Percentiles rank a stretch among this genome's conserved stretches.
Evolutionary conservation across 1,140 invertebrate genomes (phyloP).

Genomic region (Scaptodrosophila lebanonensis): DNA sequence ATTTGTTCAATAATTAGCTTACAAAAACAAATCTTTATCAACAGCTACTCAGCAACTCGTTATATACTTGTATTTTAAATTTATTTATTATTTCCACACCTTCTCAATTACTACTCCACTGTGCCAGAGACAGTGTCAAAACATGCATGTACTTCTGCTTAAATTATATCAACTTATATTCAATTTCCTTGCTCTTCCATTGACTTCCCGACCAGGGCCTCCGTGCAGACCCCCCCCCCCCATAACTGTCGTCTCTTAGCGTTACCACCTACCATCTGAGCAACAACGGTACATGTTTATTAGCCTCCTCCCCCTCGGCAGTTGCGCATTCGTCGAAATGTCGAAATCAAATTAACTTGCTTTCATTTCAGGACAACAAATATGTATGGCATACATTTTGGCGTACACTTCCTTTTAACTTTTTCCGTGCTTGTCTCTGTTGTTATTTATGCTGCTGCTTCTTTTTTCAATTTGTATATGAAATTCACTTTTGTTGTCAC

Average conservation of each 20-base stretch:
- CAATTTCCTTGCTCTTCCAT: conserved; percentile 47
- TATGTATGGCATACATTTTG: conserved; percentile 24
- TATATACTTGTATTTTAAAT: no score
- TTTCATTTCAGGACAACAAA: conserved; percentile 50
- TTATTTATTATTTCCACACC: no score
- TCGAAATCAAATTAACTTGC: conserved; percentile 66
- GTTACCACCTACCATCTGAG: conserved; percentile 32
- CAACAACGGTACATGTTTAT: conserved; percentile 54
- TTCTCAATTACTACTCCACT: no score
- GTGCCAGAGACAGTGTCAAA: conserved; percentile 6
- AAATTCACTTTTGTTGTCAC: conserved; percentile 60
- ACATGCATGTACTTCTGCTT: neutral
- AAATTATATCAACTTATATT: conserved; percentile 52
- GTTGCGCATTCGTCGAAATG: conserved; percentile 42
- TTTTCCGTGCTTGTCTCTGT: neutral
- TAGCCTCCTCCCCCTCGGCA: conserved; percentile 25
- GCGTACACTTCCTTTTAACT: conserved; percentile 16
- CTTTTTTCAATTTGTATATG: conserved; percentile 36
- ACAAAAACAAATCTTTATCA: no score
- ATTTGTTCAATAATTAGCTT: no score
- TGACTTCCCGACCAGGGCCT: conserved; percentile 20
- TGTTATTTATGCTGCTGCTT: neutral
- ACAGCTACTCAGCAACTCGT: no score
- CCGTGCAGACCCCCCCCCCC: neutral
- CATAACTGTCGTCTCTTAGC: neutral